Evolutionary conservation across 2,113 vertebrate species (phyloP).

Genomic region (Rhegmatorhina hoffmannsi): DNA sequence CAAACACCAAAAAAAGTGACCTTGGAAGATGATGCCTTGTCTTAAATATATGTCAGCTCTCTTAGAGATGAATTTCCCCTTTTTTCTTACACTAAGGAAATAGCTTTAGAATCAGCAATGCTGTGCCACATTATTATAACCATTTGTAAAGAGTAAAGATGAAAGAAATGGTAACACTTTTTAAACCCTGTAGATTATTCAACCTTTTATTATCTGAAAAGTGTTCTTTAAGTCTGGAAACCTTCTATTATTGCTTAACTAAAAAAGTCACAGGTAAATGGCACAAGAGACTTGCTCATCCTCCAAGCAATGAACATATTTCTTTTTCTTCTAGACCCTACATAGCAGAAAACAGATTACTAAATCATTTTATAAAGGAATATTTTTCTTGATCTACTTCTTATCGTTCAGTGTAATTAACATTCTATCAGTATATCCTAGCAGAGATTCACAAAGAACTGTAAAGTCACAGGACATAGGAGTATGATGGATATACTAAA

Average conservation of each 20-base stretch:
- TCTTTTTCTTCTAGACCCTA: background rate
- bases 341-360: background rate
- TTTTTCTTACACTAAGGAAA: background rate
- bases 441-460: background rate
- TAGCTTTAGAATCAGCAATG: background rate
- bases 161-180: background rate
- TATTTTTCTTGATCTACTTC: background rate
- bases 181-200: background rate
- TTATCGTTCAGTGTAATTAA: background rate
- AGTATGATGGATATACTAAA: background rate
- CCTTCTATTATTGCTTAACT: background rate
- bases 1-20: background rate
- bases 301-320: background rate
- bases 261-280: background rate
- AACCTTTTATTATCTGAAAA: background rate
- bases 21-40: background rate
- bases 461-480: background rate
- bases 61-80: background rate
- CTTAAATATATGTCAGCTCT: slow-evolving; percentile 10
- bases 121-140: background rate
- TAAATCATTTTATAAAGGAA: background rate
- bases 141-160: background rate
- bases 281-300: background rate
- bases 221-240: background rate
- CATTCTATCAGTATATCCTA: background rate